Base-by-base conservation (phyloP, 2,113 vertebrate genomes). In the Taurulus bubalis region DNA sequence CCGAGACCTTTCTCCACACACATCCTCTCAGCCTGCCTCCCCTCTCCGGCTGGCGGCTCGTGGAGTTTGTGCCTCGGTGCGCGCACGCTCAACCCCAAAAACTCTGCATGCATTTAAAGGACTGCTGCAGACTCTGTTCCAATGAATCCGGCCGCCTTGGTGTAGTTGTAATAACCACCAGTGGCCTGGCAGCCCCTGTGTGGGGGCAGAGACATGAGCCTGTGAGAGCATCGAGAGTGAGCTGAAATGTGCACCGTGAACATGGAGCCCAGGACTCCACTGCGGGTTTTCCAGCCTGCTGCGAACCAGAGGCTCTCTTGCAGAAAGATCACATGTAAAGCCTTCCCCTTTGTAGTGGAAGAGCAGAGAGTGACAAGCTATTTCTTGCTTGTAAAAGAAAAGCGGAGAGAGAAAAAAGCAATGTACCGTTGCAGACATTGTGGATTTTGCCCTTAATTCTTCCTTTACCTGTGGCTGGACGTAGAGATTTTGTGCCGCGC, bases 251-350 rank as follows among this genome's bases (percentile, higher is more conserved):
- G 74, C 73, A 1, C 73, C 32, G 51, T 32, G 11, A 60, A 63
- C 76, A 67, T 87, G 89, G 51, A 56, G 80, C 56, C 1, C 67
- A 26, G 24, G 20, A 91, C 40, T 97, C 97, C 96, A 93, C 90
- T 95, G 96, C 96, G 80, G 93, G 95, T 97, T 96, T 98, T 97
- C 93, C 92, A 90, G 85, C 68, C 85, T 64, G 85, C 95, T 84
- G 85, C 36, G 68, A 91, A 92, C 93, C 94, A 95, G 94, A 95
- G 96, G 92, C 94, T 95, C 94, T 94, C 94, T 95, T 92, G 95
- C 95, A 96, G 94, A 96, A 95, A 94, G 95, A 96, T 97, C 97
- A 97, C 97, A 96, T 95, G 96, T 96, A 94, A 96, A 95, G 94
- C 95, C 95, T 94, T 95, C 94, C 93, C 95, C 95, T 97, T 97